phyloP scores from a whole-genome alignment of 2,888 invertebrate genomes.

The Tuberolachnus salignus region DNA sequence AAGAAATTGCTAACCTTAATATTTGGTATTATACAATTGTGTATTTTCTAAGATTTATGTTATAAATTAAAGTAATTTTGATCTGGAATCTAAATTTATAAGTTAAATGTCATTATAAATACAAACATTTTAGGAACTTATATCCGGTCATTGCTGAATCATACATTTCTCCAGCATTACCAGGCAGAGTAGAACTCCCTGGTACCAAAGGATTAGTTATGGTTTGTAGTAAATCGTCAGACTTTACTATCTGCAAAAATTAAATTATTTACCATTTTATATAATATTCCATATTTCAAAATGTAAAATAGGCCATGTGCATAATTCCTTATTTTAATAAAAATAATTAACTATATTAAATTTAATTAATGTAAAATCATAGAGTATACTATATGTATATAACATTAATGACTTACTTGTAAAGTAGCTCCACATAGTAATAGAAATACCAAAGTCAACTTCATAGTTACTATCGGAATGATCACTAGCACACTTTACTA shows the following conservation, averaged over 20 bases:
- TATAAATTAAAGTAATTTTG: too few species aligned
- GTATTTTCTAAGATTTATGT: too few species aligned
- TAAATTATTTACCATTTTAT: neutral
- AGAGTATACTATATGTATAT: neutral
- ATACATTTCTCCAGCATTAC: too few species aligned
- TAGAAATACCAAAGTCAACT: neutral
- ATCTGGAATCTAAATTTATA: too few species aligned
- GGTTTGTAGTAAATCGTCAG: neutral
- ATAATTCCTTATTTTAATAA: too few species aligned
- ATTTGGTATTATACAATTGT: too few species aligned
- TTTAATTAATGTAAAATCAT: too few species aligned
- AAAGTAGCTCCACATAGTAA: neutral
- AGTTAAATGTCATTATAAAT: neutral
- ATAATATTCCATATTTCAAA: too few species aligned
- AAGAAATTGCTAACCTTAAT: too few species aligned
- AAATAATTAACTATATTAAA: too few species aligned
- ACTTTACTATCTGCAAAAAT: neutral
- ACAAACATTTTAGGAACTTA: neutral
- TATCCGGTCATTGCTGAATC: too few species aligned
- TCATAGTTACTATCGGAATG: neutral
- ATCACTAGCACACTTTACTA: neutral
- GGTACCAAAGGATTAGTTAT: neutral
- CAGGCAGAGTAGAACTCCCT: neutral
- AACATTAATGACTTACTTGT: constrained; percentile 13
- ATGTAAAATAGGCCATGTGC: too few species aligned